These are phyloP conservation scores for Gadus macrocephalus DNA, from an alignment of 2,113 vertebrate species.

Conservation along the genomic window DNA sequence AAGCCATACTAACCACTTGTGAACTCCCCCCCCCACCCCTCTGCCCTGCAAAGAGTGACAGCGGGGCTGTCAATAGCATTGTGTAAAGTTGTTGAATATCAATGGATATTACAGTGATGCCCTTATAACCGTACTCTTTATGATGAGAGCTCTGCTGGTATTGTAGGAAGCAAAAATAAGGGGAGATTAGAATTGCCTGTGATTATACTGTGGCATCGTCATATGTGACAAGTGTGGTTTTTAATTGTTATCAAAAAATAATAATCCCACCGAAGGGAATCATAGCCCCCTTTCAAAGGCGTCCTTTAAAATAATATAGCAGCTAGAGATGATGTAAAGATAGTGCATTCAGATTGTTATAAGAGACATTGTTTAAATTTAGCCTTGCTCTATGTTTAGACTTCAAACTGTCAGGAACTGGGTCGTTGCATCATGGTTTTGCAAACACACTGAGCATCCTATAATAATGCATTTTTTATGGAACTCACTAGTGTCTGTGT, in stretches of 20 bases:
- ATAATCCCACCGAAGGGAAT: too few species aligned
- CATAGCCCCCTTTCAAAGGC: background rate
- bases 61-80: constrained; percentile 20
- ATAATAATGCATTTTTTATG: background rate
- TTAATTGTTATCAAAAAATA: too few species aligned
- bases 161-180: background rate
- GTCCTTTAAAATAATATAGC: background rate
- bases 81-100: constrained; percentile 59
- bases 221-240: background rate
- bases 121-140: constrained; percentile 26
- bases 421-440: background rate
- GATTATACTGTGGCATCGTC: background rate
- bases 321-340: background rate
- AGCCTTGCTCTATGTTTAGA: background rate
- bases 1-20: background rate
- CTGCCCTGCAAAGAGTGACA: too few species aligned
- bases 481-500: background rate
- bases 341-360: background rate
- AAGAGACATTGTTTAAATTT: background rate
- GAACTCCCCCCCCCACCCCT: background rate
- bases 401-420: background rate
- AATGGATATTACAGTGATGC: constrained; percentile 45
- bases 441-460: background rate
- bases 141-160: background rate
- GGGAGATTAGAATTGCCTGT: constrained; percentile 5